Evolutionary conservation across 1,140 invertebrate genomes (phyloP).

Genomic region (Apis laboriosa): DNA sequence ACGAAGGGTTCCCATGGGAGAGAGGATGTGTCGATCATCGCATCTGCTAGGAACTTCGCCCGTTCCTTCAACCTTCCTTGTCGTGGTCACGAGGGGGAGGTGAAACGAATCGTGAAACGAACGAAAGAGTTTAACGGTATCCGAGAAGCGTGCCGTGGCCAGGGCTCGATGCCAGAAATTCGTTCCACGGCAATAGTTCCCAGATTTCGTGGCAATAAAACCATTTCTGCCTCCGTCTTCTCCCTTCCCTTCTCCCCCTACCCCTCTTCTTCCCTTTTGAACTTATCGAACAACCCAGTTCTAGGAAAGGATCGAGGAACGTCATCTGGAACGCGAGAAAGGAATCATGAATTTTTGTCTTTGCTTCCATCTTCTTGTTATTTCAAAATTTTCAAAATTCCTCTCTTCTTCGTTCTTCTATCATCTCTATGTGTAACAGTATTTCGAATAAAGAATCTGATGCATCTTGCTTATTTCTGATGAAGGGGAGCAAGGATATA

Average conservation of each 20-base stretch:
- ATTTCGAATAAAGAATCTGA: too few relatives aligned
- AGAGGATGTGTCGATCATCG: neutral
- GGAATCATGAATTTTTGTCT: neutral
- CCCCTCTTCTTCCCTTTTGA: neutral
- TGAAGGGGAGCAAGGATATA: too few relatives aligned
- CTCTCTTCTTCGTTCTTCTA: too few relatives aligned
- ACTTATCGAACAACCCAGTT: conserved; percentile 19
- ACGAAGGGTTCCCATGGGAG: neutral
- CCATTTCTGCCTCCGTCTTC: neutral
- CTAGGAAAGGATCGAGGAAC: neutral
- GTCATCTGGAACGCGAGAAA: neutral
- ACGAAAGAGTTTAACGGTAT: conserved; percentile 26
- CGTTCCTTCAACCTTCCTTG: neutral
- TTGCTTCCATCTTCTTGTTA: neutral
- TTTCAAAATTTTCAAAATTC: too few relatives aligned
- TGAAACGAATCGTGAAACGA: conserved; percentile 31
- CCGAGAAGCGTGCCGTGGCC: conserved; percentile 2
- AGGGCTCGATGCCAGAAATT: conserved; percentile 25
- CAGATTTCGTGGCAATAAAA: conserved; percentile 36
- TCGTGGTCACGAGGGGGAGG: neutral
- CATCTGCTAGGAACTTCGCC: neutral
- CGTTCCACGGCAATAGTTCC: conserved; percentile 6
- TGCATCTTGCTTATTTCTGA: too few relatives aligned
- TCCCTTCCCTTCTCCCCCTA: too few relatives aligned
- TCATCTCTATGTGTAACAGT: too few relatives aligned